Evolutionary conservation across 2,113 vertebrate species (phyloP).

Genomic region (Ibidorhyncha struthersii): DNA sequence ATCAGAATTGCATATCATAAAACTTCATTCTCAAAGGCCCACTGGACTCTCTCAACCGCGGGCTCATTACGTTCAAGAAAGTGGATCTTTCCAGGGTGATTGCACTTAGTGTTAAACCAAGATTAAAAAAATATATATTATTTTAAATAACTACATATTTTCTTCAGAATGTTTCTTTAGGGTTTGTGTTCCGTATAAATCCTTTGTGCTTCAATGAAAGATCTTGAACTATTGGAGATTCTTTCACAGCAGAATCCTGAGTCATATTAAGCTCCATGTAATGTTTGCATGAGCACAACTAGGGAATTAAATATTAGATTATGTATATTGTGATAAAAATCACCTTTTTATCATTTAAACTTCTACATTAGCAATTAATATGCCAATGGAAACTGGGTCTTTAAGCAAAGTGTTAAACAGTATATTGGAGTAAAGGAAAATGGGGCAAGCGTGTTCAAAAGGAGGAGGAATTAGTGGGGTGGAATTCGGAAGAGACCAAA

Average conservation of each 20-base stretch:
- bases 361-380: neutral
- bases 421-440: neutral
- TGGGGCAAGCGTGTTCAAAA: neutral
- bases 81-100: neutral
- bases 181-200: neutral
- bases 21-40: neutral
- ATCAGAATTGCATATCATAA: neutral
- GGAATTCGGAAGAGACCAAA: neutral
- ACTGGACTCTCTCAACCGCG: neutral
- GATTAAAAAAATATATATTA: fast-evolving
- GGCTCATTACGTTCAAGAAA: neutral
- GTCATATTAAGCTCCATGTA: neutral
- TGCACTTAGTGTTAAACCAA: neutral
- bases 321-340: neutral
- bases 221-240: neutral
- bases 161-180: neutral
- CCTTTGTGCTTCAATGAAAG: neutral
- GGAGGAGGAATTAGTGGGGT: neutral
- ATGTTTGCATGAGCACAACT: neutral
- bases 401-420: neutral
- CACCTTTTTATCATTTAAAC: neutral
- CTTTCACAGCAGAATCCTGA: neutral
- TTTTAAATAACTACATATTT: neutral
- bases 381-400: neutral
- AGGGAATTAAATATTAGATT: neutral